Percentiles rank a stretch among this genome's conserved stretches.
These are phyloP conservation scores for Sympetrum striolatum DNA, from an alignment of 2,888 invertebrate species.

Conservation along the genomic window DNA sequence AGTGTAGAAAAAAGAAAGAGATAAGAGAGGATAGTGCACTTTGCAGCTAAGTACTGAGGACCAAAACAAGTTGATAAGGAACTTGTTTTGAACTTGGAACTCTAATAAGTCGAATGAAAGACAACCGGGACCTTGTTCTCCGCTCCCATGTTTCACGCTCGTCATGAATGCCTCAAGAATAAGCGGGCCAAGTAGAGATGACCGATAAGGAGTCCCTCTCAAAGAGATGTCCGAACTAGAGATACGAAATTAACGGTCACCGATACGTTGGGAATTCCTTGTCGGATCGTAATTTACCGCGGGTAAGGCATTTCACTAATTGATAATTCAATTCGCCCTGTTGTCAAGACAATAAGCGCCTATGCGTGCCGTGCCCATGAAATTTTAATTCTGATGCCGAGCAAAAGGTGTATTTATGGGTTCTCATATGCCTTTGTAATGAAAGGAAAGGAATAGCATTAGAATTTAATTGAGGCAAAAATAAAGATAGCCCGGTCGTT, in stretches of 20 bases:
- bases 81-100: too few species aligned
- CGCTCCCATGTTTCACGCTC: neutral
- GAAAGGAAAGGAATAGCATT: too few species aligned
- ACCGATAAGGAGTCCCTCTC: neutral
- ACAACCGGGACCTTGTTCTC: too few species aligned
- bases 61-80: conserved; percentile 13
- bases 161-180: neutral
- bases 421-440: too few species aligned
- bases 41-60: neutral
- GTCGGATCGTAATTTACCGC: neutral
- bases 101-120: neutral
- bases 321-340: neutral
- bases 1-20: neutral
- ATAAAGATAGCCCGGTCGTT: too few species aligned
- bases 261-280: neutral
- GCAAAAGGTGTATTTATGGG: too few species aligned
- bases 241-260: neutral
- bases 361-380: neutral
- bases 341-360: neutral
- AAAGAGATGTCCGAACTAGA: neutral
- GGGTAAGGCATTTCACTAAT: neutral
- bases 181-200: neutral
- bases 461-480: too few species aligned
- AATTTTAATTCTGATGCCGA: neutral
- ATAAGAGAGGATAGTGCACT: neutral